These are phyloP conservation scores for Xanthia togata DNA, from an alignment of 2,888 invertebrate species.

Conservation along the genomic window DNA sequence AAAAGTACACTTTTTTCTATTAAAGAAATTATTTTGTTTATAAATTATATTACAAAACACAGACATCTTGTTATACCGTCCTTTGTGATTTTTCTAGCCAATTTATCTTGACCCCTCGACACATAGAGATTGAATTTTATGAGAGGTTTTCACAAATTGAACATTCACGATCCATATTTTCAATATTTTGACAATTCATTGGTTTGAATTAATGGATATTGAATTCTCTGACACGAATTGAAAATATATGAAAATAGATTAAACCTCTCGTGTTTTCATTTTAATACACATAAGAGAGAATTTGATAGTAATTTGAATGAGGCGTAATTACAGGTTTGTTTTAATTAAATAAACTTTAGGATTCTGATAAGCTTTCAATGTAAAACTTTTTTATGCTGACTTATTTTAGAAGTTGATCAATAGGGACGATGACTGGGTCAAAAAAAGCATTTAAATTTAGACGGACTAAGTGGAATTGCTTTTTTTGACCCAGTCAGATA, in stretches of 20 bases:
- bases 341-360: not conserved
- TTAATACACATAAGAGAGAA: not conserved
- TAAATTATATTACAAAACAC: not conserved
- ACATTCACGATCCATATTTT: conserved; percentile 42
- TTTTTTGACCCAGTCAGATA: too few species aligned
- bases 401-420: too few species aligned
- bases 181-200: conserved; percentile 67
- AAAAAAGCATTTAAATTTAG: too few species aligned
- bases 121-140: conserved; percentile 10
- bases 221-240: conserved; percentile 43
- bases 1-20: not conserved
- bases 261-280: not conserved
- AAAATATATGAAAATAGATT: conserved; percentile 3
- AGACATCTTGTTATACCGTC: not conserved
- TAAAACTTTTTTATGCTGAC: not conserved
- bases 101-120: conserved; percentile 32
- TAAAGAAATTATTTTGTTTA: not conserved
- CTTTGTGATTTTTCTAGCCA: conserved; percentile 34
- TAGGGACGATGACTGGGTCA: too few species aligned
- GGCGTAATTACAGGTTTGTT: not conserved
- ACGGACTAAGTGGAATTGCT: too few species aligned
- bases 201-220: conserved; percentile 62
- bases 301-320: not conserved
- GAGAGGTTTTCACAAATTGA: conserved; percentile 52
- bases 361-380: not conserved